Evolutionary conservation across 92 coral and sea anemone species (phyloP).

Genomic region (Blastomussa wellsi): DNA sequence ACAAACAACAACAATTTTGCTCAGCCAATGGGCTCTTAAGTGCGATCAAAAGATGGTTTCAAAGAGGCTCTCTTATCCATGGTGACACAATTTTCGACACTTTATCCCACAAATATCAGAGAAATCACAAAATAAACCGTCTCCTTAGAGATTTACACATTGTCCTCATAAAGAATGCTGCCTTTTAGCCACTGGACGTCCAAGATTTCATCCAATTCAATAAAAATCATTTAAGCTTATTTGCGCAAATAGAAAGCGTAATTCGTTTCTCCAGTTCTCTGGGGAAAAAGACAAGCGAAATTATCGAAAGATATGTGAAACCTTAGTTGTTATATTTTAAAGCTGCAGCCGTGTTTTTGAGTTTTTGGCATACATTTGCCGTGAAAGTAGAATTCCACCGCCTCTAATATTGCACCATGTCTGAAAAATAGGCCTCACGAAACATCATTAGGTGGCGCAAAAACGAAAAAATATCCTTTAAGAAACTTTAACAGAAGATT

Average conservation of each 20-base stretch:
- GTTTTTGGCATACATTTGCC: neutral
- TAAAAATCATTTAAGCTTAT: neutral
- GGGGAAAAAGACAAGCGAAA: neutral
- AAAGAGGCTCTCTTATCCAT: slow-evolving; percentile 13
- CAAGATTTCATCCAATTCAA: slow-evolving; percentile 4
- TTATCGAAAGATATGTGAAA: neutral
- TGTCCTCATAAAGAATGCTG: slow-evolving; percentile 6
- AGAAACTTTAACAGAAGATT: neutral
- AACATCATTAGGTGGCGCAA: neutral
- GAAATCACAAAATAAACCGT: slow-evolving; percentile 16
- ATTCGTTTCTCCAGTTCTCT: neutral
- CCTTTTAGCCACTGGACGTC: slow-evolving; percentile 18
- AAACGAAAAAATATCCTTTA: neutral
- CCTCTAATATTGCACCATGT: neutral
- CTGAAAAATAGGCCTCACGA: neutral
- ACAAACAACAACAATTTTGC: neutral
- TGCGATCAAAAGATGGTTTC: slow-evolving; percentile 13
- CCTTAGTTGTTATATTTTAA: neutral
- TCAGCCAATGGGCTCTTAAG: slow-evolving; percentile 21
- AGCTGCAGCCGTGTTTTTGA: neutral
- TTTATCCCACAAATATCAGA: neutral
- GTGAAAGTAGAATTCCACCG: neutral
- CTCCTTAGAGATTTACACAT: slow-evolving; percentile 15
- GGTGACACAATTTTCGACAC: slow-evolving; percentile 33
- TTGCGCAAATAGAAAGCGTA: slow-evolving; percentile 19